Conservation (phyloP, 2,797 vertebrate genomes). For the Poecilia gillii region DNA sequence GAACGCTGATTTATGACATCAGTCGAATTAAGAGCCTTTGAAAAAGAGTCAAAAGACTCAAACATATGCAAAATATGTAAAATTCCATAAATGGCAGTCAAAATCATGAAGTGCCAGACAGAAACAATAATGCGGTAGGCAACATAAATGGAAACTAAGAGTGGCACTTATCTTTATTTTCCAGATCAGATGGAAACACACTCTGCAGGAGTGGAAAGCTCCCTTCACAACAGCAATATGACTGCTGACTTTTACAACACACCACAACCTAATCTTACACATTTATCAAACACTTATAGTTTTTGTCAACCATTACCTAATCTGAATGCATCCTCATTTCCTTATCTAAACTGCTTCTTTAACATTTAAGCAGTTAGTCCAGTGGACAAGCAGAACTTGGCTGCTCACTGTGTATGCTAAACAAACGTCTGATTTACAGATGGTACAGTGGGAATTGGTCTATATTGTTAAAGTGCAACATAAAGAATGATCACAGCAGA, state of each 20-base stretch:
- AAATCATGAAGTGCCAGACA: neutral
- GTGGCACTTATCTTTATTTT: conserved; percentile 30
- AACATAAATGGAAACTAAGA: conserved; percentile 33
- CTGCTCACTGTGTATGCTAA: neutral
- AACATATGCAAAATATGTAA: neutral
- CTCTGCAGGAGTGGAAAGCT: conserved; percentile 14
- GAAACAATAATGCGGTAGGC: conserved; percentile 15
- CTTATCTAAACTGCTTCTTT: conserved; percentile 22
- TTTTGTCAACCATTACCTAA: conserved; percentile 19
- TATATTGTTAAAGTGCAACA: neutral
- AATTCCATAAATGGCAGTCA: conserved; percentile 10
- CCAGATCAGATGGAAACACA: conserved; percentile 22
- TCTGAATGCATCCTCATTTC: conserved; percentile 10
- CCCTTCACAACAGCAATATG: conserved; percentile 4
- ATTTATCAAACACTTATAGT: neutral
- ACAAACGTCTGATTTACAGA: conserved; percentile 19
- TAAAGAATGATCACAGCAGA: neutral
- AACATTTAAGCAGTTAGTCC: conserved; percentile 4
- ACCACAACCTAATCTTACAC: neutral
- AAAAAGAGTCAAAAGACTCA: neutral
- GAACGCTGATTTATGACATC: neutral
- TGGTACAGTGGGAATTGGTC: neutral
- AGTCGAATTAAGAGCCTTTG: neutral
- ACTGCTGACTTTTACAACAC: conserved; percentile 1
- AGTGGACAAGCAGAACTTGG: conserved; percentile 14